Conservation (phyloP, 2,888 invertebrate genomes). For the Colostygia pectinataria region DNA sequence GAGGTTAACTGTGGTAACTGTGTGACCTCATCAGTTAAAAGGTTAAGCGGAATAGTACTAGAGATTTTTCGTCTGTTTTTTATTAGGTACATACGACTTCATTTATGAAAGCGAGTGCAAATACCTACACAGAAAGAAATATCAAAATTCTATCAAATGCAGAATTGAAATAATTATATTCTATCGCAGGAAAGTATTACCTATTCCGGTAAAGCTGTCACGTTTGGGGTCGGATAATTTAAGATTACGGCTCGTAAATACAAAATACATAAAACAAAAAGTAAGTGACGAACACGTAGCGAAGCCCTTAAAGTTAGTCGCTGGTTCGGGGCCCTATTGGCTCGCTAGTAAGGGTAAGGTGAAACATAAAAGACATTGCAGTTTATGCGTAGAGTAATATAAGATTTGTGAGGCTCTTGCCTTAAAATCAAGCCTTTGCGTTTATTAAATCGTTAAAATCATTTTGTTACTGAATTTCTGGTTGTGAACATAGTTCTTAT, state of each 20-base stretch:
- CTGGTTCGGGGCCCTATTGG: conserved; percentile 35
- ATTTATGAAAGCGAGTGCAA: too few species aligned
- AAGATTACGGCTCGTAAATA: conserved; percentile 53
- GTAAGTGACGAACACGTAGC: conserved; percentile 43
- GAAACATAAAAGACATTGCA: conserved; percentile 32
- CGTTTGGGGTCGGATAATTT: conserved; percentile 53
- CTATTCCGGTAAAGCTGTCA: conserved; percentile 49
- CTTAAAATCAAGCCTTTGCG: conserved; percentile 18
- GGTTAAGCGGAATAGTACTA: too few species aligned
- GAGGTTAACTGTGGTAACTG: too few species aligned
- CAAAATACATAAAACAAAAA: conserved; percentile 52
- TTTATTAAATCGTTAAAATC: conserved; percentile 25
- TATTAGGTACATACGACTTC: too few species aligned
- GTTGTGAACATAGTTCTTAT: background rate
- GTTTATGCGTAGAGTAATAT: conserved; percentile 24
- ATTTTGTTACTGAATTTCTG: background rate
- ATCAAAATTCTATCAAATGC: conserved; percentile 27
- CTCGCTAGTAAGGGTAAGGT: conserved; percentile 26
- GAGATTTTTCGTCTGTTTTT: too few species aligned
- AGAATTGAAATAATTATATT: conserved; percentile 29
- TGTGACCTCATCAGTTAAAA: too few species aligned
- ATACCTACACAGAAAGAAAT: too few species aligned
- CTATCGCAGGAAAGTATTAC: conserved; percentile 28
- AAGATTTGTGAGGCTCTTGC: conserved; percentile 20
- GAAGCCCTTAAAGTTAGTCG: conserved; percentile 42